Conservation (phyloP, 1,140 invertebrate genomes). For the Ridgeia piscesae region DNA sequence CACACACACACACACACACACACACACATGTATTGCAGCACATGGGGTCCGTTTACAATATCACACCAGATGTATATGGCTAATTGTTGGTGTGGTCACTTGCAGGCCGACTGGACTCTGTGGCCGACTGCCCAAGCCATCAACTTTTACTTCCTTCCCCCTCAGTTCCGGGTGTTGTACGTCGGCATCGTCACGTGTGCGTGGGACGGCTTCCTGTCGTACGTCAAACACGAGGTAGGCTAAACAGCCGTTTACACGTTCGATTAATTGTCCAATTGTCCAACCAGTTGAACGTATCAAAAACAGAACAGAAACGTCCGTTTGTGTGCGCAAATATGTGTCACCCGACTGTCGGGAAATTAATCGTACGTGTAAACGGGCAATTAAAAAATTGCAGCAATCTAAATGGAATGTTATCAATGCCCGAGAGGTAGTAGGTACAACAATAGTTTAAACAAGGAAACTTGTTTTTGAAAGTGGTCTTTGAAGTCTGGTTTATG, state of each 20-base stretch:
- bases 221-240: constrained; percentile 32
- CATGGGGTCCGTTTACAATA: neutral
- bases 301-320: too few species aligned
- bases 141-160: constrained; percentile 35
- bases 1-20: too few species aligned
- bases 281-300: too few species aligned
- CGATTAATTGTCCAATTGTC: neutral
- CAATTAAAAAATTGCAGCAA: too few species aligned
- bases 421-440: too few species aligned
- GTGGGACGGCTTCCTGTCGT: constrained; percentile 38
- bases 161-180: constrained; percentile 34
- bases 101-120: constrained; percentile 37
- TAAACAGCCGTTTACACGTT: neutral
- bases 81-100: constrained; percentile 12
- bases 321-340: too few species aligned
- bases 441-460: too few species aligned
- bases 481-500: too few species aligned
- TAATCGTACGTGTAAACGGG: too few species aligned
- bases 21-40: neutral
- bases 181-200: constrained; percentile 29
- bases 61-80: neutral
- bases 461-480: too few species aligned
- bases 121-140: constrained; percentile 37
- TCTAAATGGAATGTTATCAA: too few species aligned
- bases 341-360: too few species aligned